Base-by-base conservation (phyloP, 1,140 invertebrate genomes). In the Hydropsyche tenuis region DNA sequence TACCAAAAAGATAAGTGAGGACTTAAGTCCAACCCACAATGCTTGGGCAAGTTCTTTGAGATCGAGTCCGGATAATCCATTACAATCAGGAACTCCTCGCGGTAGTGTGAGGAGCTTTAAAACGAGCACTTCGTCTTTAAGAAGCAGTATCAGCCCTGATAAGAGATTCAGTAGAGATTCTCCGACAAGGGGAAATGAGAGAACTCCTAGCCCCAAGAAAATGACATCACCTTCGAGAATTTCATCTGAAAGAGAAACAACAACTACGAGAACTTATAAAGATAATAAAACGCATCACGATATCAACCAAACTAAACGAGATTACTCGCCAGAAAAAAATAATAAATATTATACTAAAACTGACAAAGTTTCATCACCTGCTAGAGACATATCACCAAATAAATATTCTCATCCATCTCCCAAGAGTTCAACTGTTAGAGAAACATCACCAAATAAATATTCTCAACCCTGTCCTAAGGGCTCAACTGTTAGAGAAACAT, bases 21-120 rank as follows among this genome's bases (percentile, higher is more conserved):
- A 89, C 75, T 85, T 88, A 66, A 90, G 89, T 79, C 88, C 90
- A 6, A 88, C 90, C 20, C 91, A 92, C 79, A 87, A 91, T 75
- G 89, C 89, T 3, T 92, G 91, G 83, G 90, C 90, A 1, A 88
- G 89, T 69, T 90, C 90, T 30, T 81, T 92, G 42, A 85, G 91
- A 60, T 85, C 89, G 20, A 85, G 91, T 62, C 85, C 89, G 60
- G 86, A 89, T 51, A 87, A 83, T 69, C 87, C 88, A 11, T 83
- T 86, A 62, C 80, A 78, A 65, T 83, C 82, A 78, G 81, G 80
- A 43, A 82, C 85, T 22, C 85, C 86, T 7, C 84, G 82, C 30
- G 81, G 80, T 60, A 84, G 80, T 73, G 84, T 81, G 16, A 82
- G 81, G 18, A 81, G 80, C 73, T 77, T 79, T 12, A 80, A 79